These are phyloP conservation scores for Phocoena sinus DNA, from an alignment of 2,113 vertebrate species.

Conservation along the genomic window DNA sequence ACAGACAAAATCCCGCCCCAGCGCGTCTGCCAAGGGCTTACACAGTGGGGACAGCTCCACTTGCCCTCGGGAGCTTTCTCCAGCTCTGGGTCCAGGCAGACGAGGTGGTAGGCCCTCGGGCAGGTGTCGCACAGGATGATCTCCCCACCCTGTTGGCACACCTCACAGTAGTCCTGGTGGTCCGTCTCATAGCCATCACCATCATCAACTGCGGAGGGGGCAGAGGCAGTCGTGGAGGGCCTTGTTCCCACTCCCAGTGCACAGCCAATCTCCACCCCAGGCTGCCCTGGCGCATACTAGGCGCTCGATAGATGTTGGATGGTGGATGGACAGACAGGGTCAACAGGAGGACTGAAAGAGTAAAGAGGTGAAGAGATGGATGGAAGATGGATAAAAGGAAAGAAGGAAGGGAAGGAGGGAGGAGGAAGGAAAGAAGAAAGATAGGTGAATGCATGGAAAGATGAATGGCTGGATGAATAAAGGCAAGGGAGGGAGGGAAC, in stretches of 20 bases:
- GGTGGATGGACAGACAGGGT: not conserved
- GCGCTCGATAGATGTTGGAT: not conserved
- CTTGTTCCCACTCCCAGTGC: accelerated
- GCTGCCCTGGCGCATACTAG: accelerated
- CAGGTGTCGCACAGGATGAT: constrained; percentile 99
- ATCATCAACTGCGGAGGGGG: constrained; percentile 86
- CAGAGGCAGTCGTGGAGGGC: not conserved
- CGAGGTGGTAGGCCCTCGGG: constrained; percentile 96
- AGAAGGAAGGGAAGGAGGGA: not conserved
- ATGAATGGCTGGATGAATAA: not conserved
- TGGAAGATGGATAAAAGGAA: not conserved
- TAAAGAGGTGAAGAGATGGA: not conserved
- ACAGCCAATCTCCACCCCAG: not conserved
- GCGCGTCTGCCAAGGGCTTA: constrained; percentile 76
- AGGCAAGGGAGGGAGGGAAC: not conserved
- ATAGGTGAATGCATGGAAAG: not conserved
- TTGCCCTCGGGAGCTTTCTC: constrained; percentile 97
- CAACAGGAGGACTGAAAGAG: not conserved
- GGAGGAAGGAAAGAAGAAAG: not conserved
- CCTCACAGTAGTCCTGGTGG: constrained; percentile 99
- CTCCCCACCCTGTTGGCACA: constrained; percentile 98
- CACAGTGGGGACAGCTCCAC: constrained; percentile 99
- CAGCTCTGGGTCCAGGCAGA: constrained; percentile 96
- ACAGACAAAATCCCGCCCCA: not conserved
- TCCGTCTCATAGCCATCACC: constrained; percentile 98